Evolutionary conservation across 2,113 vertebrate genomes (phyloP).

Genomic region (Corythoichthys intestinalis): DNA sequence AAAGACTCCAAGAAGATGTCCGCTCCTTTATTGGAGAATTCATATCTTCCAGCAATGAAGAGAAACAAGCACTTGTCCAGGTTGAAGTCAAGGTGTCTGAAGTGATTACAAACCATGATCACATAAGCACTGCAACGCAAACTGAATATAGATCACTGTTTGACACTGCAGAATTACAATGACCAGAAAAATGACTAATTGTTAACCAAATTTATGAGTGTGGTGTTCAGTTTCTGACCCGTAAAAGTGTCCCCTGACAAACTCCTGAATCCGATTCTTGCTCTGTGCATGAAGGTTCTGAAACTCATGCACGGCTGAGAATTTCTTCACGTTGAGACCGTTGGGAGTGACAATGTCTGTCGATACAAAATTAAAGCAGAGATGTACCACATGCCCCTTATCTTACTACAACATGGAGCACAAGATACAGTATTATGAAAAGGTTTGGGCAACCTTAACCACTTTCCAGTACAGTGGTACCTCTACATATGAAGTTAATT

Average conservation of each 20-base stretch:
- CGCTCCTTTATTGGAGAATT: conserved; percentile 91
- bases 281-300: conserved; percentile 92
- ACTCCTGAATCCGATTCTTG: conserved; percentile 90
- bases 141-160: neutral
- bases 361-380: neutral
- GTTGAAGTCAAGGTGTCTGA: conserved; percentile 87
- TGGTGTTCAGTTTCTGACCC: conserved; percentile 70
- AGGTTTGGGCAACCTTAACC: too few species aligned
- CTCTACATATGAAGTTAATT: too few species aligned
- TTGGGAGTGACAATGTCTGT: conserved; percentile 88
- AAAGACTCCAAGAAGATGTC: conserved; percentile 88
- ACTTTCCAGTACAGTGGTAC: too few species aligned
- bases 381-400: too few species aligned
- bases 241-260: conserved; percentile 90
- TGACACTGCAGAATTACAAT: neutral
- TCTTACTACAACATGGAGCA: too few species aligned
- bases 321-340: conserved; percentile 90
- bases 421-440: too few species aligned
- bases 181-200: neutral
- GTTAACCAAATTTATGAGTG: neutral
- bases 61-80: conserved; percentile 90
- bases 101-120: conserved; percentile 9
- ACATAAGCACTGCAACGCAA: neutral
- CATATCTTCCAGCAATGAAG: conserved; percentile 89
- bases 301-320: conserved; percentile 92